phyloP scores from a whole-genome alignment of 2,888 invertebrate species.

The Drosophila heteroneura region DNA sequence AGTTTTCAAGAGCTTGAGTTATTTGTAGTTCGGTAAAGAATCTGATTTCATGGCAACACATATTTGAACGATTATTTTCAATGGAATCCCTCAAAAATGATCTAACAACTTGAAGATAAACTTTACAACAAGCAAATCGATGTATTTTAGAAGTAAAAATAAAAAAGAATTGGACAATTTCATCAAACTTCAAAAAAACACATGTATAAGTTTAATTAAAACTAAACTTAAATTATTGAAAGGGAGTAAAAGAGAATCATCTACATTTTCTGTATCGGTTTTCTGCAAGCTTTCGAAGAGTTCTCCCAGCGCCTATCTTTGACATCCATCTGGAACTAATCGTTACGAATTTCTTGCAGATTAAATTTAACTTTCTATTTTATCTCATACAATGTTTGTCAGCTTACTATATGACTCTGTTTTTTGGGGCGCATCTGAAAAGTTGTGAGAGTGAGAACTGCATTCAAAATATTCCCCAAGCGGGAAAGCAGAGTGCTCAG shows the following conservation, averaged over 20 bases:
- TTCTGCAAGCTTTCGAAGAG: not conserved
- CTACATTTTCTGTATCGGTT: not conserved
- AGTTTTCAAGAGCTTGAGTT: not conserved
- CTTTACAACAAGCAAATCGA: not conserved
- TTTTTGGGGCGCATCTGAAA: slow-evolving; percentile 45
- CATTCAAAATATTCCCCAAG: slow-evolving; percentile 51
- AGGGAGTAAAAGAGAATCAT: not conserved
- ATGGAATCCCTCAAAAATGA: not conserved
- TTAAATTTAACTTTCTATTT: not conserved
- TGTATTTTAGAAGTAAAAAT: not conserved
- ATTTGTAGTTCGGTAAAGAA: not conserved
- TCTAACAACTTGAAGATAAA: not conserved
- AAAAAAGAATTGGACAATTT: not conserved
- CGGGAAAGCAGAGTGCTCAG: slow-evolving; percentile 7
- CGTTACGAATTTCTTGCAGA: not conserved
- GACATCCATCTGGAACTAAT: not conserved
- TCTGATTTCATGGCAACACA: not conserved
- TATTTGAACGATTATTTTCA: not conserved
- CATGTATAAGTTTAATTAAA: not conserved
- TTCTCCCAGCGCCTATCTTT: not conserved
- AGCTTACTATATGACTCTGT: slow-evolving; percentile 4
- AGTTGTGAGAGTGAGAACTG: slow-evolving; percentile 67
- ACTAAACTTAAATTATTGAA: not conserved
- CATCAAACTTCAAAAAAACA: not conserved
- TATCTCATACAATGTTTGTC: not conserved